phyloP scores from a whole-genome alignment of 2,797 vertebrate genomes.

The Sebastes vulpes region DNA sequence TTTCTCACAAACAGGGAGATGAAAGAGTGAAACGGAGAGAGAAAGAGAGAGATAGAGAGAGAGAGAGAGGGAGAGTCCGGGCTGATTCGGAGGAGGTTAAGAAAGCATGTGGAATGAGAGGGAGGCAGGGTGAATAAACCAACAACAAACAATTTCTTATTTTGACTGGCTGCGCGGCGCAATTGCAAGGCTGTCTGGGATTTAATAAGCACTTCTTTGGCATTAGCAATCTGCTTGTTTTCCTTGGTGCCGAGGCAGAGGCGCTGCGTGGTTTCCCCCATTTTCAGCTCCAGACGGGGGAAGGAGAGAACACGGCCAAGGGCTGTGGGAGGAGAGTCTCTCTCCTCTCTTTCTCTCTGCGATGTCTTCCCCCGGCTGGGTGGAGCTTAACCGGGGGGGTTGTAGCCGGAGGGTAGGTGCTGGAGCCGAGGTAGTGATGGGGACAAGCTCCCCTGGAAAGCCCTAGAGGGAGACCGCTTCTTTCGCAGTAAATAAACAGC shows the following conservation, averaged over 20 bases:
- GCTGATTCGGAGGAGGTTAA: slow-evolving; percentile 75
- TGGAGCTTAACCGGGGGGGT: slow-evolving; percentile 55
- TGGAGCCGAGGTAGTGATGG: slow-evolving; percentile 71
- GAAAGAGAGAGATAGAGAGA: not conserved
- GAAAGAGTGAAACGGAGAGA: slow-evolving; percentile 15
- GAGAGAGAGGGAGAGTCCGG: slow-evolving; percentile 34
- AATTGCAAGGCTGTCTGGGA: slow-evolving; percentile 76
- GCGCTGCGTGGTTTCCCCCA: slow-evolving; percentile 55
- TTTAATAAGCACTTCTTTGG: slow-evolving; percentile 84
- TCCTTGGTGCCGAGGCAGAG: slow-evolving; percentile 57
- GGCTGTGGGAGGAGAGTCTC: slow-evolving; percentile 56
- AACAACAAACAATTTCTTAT: slow-evolving; percentile 84
- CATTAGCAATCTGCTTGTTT: slow-evolving; percentile 80
- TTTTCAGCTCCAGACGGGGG: slow-evolving; percentile 59
- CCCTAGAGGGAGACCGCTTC: slow-evolving; percentile 69
- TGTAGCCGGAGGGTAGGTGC: slow-evolving; percentile 54
- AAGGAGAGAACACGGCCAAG: slow-evolving; percentile 61
- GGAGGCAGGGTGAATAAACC: slow-evolving; percentile 77
- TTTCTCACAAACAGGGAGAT: slow-evolving; percentile 63
- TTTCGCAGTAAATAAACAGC: slow-evolving; percentile 83
- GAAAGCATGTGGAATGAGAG: slow-evolving; percentile 75
- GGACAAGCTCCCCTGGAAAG: slow-evolving; percentile 69
- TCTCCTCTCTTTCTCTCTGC: slow-evolving; percentile 26
- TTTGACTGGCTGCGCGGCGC: slow-evolving; percentile 76
- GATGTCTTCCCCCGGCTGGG: slow-evolving; percentile 52